A percentile compares a stretch with the other conserved stretches of the same genome.
Conservation (phyloP, 1,140 invertebrate genomes). For the Battus philenor region DNA sequence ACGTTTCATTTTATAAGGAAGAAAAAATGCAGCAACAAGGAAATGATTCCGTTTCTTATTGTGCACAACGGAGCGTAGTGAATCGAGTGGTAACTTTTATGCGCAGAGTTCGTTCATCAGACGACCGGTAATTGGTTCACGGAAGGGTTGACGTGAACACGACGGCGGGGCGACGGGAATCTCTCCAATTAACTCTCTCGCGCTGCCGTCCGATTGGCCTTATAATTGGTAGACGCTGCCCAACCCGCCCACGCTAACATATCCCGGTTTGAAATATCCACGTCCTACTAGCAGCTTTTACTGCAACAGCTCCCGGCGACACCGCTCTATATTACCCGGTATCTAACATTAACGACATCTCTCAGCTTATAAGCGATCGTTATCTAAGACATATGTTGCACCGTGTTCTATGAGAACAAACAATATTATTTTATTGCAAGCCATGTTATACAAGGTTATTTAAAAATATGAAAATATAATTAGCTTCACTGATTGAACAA, state of each 20-base stretch:
- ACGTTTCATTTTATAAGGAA: neutral
- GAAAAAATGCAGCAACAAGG: constrained; percentile 4
- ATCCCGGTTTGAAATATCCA: no score
- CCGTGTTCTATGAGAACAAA: no score
- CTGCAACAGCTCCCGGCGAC: constrained; percentile 8
- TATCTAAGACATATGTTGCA: constrained; percentile 1
- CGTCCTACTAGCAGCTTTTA: neutral
- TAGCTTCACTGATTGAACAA: no score
- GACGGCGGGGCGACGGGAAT: constrained; percentile 39
- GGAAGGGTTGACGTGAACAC: constrained; percentile 24
- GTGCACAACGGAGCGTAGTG: constrained; percentile 40
- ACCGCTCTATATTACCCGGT: neutral
- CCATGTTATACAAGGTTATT: no score
- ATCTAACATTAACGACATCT: constrained; percentile 3
- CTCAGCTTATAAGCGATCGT: neutral
- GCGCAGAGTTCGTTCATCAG: constrained; percentile 49
- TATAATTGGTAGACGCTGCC: constrained; percentile 31
- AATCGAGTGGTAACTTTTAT: constrained; percentile 51
- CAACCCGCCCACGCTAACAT: no score
- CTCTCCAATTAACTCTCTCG: constrained; percentile 60
- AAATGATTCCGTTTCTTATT: constrained; percentile 35
- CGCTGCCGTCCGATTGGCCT: constrained; percentile 35
- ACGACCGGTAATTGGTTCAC: constrained; percentile 60
- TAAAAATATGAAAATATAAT: no score
- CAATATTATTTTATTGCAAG: no score